Evolutionary conservation across 2,797 vertebrate genomes (phyloP), one percentile per base, ranked within the genome.

Genomic region (Otolemur crassicaudatus): DNA sequence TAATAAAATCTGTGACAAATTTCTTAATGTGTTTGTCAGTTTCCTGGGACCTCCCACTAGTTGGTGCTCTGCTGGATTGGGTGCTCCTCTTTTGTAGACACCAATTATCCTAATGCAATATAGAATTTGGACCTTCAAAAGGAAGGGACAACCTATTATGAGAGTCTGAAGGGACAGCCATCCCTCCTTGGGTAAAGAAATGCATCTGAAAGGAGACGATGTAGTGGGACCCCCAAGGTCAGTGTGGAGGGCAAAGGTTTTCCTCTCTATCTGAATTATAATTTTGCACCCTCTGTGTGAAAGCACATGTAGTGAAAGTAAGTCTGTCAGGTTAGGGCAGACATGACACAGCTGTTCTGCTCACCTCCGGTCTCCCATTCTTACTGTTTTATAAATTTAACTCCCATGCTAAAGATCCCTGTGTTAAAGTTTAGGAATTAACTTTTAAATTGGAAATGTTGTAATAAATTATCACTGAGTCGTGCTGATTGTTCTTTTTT

Each of bases 1-100:
- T 88, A 97, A 97, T 97, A 95, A 97, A 97, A 70, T 65, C 65
- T 86, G 7, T 95, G 61, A 92, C 27, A 90, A 31, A 83, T 91
- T 94, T 25, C 25, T 95, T 27, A n/a, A 10, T 63, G 92, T 70
- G 77, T 95, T 49, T 86, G 14, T 86, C 25, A 13, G n/a, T 88
- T 91, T 63, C 25, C 80, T 89, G 79, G 40, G 27, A 31, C 7
- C 25, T 25, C 20, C 22, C 40, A 8, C 8, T 8, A 56, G 3
- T 7, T 40, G 27, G 29, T 11, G 37, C 23, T 65, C 13, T 40
- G 29, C 37, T 5, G 3, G 14, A 10, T 27, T 19, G 19, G 40
- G 34, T 11, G 12, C 2, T 60, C 37, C 82, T 93, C 87, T 56
- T 82, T 58, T 34, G 49, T 60, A 72, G 65, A 79, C 10, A 61